Evolutionary conservation across 2,888 invertebrate species (phyloP).

Genomic region (Athalia circularis): DNA sequence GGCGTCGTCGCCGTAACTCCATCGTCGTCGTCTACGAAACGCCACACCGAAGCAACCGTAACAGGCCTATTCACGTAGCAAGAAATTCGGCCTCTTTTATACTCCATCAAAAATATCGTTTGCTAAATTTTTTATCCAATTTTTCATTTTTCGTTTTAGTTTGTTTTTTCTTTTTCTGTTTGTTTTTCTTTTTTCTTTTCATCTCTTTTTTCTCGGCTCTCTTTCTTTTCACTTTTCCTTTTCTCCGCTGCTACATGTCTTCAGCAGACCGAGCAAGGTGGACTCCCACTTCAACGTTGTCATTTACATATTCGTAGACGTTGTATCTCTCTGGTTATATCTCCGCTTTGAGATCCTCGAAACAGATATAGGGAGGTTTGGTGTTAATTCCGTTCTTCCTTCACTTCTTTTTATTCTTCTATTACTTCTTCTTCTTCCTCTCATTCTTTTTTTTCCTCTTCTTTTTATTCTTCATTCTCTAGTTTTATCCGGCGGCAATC

Average conservation of each 20-base stretch:
- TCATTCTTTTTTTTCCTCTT: background rate
- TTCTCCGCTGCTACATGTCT: background rate
- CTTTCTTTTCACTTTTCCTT: background rate
- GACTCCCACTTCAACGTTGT: conserved; percentile 12
- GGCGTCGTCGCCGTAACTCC: conserved; percentile 41
- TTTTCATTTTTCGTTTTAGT: conserved; percentile 16
- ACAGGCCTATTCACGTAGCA: background rate
- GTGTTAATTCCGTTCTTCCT: conserved; percentile 41
- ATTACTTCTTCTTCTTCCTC: background rate
- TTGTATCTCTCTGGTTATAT: conserved; percentile 26
- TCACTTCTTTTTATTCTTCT: conserved; percentile 4
- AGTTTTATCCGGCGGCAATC: conserved; percentile 23
- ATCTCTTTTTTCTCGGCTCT: no score
- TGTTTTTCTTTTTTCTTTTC: conserved; percentile 2
- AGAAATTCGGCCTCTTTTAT: no score
- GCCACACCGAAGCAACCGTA: background rate
- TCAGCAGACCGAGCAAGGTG: background rate
- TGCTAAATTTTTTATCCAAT: no score
- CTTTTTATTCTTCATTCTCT: background rate
- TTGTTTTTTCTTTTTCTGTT: conserved; percentile 39
- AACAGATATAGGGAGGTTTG: conserved; percentile 31
- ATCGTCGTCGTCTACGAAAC: conserved; percentile 52
- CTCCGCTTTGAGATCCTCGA: conserved; percentile 29
- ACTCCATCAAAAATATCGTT: no score
- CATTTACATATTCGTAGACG: conserved; percentile 46